These are phyloP conservation scores for Chloroceryle inda DNA, from an alignment of 2,797 vertebrate genomes.

Conservation along the genomic window DNA sequence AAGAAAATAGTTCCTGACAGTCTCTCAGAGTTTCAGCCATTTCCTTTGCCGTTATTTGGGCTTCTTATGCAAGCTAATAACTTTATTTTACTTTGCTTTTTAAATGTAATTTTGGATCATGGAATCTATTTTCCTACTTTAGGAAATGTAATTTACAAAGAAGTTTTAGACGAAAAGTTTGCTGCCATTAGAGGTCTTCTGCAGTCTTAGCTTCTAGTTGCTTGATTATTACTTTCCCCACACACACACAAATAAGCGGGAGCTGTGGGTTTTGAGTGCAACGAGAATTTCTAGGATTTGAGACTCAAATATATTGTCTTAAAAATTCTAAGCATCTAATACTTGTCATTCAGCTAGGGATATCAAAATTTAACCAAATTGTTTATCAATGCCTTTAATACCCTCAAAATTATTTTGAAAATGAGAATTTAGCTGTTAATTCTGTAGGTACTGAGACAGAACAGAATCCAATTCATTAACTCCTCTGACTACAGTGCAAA, in stretches of 20 bases:
- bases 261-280: neutral
- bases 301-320: neutral
- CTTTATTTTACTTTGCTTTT: neutral
- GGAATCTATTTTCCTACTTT: neutral
- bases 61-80: neutral
- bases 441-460: neutral
- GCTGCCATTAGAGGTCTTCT: neutral
- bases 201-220: neutral
- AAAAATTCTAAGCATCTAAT: neutral
- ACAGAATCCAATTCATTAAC: neutral
- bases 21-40: neutral
- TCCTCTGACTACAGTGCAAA: neutral
- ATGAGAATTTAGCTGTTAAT: neutral
- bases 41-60: neutral
- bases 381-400: neutral
- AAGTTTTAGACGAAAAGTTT: neutral
- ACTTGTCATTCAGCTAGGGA: neutral
- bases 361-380: neutral
- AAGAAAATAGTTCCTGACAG: neutral
- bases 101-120: neutral
- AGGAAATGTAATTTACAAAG: neutral
- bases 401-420: neutral
- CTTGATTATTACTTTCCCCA: neutral
- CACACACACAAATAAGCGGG: neutral
- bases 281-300: accelerated